Evolutionary conservation across 2,888 invertebrate species (phyloP).

Genomic region (Tholera decimalis): DNA sequence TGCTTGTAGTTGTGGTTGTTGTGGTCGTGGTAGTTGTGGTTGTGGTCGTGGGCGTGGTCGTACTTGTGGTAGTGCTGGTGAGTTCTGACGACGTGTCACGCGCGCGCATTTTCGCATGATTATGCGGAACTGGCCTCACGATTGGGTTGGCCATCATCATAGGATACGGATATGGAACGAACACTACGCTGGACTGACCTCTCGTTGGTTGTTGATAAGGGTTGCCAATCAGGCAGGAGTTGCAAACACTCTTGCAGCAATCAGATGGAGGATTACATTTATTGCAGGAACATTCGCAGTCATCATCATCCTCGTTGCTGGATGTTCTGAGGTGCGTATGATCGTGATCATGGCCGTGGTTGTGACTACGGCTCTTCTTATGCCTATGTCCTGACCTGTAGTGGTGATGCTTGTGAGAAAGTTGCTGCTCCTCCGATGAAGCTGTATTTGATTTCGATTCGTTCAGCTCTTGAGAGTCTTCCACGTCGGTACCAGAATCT

Average conservation of each 20-base stretch:
- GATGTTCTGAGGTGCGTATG: neutral
- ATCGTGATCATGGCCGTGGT: constrained; percentile 13
- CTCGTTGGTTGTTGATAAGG: constrained; percentile 20
- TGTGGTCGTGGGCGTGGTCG: constrained; percentile 13
- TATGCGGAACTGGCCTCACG: neutral
- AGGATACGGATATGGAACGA: constrained; percentile 74
- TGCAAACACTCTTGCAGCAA: too few relatives aligned
- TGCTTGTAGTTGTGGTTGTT: neutral
- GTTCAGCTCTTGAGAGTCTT: constrained; percentile 37
- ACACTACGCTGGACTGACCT: constrained; percentile 60
- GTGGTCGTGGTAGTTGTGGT: neutral
- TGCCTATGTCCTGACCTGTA: constrained; percentile 29
- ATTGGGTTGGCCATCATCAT: constrained; percentile 51
- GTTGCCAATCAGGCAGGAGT: constrained; percentile 66
- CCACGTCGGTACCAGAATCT: constrained; percentile 16
- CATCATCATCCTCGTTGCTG: constrained; percentile 62
- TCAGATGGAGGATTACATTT: too few relatives aligned
- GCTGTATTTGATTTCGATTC: constrained; percentile 27
- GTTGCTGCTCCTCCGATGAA: constrained; percentile 35
- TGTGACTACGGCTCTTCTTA: constrained; percentile 29
- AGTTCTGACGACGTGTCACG: constrained; percentile 16
- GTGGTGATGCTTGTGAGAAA: constrained; percentile 39
- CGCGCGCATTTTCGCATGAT: constrained; percentile 29
- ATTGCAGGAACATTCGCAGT: constrained; percentile 70
- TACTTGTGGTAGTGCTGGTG: constrained; percentile 22